Percentiles rank a stretch among this genome's conserved stretches.
Evolutionary conservation across 2,797 vertebrate species (phyloP).

Genomic region (Sciurus vulgaris): DNA sequence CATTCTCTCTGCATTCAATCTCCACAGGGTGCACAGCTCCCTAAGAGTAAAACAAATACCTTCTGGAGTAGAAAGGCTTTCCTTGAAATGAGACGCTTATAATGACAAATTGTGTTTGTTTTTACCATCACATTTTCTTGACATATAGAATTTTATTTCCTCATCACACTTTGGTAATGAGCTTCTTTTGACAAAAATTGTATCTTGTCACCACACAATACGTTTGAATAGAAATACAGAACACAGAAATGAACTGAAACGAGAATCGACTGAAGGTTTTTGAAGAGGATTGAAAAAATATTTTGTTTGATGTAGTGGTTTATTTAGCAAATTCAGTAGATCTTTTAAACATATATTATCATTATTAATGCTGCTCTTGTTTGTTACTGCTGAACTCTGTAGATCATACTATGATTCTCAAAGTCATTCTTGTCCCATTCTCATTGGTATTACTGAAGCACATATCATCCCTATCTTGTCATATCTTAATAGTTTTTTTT

Average conservation of each 20-base stretch:
- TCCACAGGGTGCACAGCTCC: constrained; percentile 49
- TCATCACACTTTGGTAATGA: constrained; percentile 79
- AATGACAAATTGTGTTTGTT: constrained; percentile 50
- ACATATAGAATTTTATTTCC: constrained; percentile 47
- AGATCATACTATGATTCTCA: background rate
- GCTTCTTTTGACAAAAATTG: constrained; percentile 46
- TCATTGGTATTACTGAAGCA: background rate
- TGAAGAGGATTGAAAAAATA: background rate
- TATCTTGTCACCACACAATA: background rate
- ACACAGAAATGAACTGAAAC: background rate
- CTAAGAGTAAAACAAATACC: constrained; percentile 74
- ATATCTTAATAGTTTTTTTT: background rate
- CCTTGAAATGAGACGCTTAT: constrained; percentile 68
- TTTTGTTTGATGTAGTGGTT: background rate
- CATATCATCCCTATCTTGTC: background rate
- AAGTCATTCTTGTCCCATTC: background rate
- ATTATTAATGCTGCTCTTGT: background rate
- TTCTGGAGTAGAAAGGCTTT: background rate
- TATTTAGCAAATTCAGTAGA: background rate
- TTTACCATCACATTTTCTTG: constrained; percentile 67
- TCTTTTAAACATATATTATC: background rate
- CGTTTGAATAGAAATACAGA: constrained; percentile 27
- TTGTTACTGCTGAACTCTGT: background rate
- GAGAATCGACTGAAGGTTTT: background rate
- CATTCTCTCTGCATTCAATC: constrained; percentile 60